Base-by-base conservation (phyloP, 2,888 invertebrate species). In the Osmoderma eremita region DNA sequence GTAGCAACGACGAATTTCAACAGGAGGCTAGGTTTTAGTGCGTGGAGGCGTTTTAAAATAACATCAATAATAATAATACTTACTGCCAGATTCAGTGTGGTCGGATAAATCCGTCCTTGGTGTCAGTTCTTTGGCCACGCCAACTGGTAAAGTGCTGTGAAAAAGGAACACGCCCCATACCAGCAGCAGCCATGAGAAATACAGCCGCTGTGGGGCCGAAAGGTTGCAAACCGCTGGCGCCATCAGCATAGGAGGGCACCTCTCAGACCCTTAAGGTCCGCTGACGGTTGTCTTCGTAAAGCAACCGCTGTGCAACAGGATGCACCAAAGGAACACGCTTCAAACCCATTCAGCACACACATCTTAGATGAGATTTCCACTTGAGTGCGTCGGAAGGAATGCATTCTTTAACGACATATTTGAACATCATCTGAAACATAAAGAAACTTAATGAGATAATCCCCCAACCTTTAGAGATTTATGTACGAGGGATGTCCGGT, bases 131-230 rank as follows among this genome's bases (percentile, higher is more conserved):
- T 63, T 38, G 49, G 62, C 56, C 41, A 51, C 24, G 48, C 38
- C 54, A 39, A 61, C 61, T 39, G 67, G 61, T 48, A 67, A 13
- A 24, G 50, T 48, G 65, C 54, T 51, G 67, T 54, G 63, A 63
- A 65, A 20, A 13, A 50, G 49, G 30, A 65, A 61, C 41, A 65
- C 53, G 62, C 45, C 72, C 75, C 73, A 72, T 69, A 71, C 58
- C 70, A 63, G 15, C 61, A 70, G 53, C 70, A 66, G 72, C 73
- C 75, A 73, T 70, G 71, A 67, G 67, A 68, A 71, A 71, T 71
- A 72, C 71, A 75, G 78, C 76, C 77, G 75, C 73, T 73, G 71
- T 66, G 68, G 74, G 75, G 76, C 77, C 75, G 75, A 58, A 49
- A 24, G n/a, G 15, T 50, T 56, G 41, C 41, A 48, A 42, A 39